Base-by-base conservation (phyloP, 2,797 vertebrate genomes). In the Rhinophrynus dorsalis region DNA sequence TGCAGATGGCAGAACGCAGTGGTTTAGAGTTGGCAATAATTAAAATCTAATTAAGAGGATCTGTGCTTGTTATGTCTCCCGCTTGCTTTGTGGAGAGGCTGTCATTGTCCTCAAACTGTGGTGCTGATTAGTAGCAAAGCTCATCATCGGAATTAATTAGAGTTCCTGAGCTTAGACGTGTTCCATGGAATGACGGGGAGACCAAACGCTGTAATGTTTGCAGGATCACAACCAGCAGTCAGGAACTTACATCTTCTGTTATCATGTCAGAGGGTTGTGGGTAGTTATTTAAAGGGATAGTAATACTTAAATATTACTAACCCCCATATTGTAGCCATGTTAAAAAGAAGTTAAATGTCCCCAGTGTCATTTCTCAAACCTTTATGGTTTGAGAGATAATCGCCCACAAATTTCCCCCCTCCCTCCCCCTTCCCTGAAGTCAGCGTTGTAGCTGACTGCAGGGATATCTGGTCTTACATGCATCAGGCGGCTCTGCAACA, bases 21-120 rank as follows among this genome's bases (percentile, higher is more conserved):
- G 47, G 37, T 37, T 55, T 40, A 26, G 48, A 64, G 40, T 51
- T 64, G 60, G 30, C 60, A 71, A 71, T 63, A 71, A 71, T 71
- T 71, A 71, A 71, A 71, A 48, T 64, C 68, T 71, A 71, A 71
- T 71, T 71, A 71, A 57, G 68, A 30, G 9, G 60, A 64, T 57
- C 51, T 71, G 59, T 56, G 52, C 60, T 57, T 57, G 68, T 71
- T 71, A 64, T 48, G 60, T 62, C 59, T 64, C 59, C 59, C 59
- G 60, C 68, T 54, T 56, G 68, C 42, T 63, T 57, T 71, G 59
- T 62, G 15, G 51, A 51, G 68, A 56, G 50, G 38, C 60, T 29
- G 60, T 63, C 51, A 64, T 71, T 71, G 68, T 71, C 54, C 55
- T 64, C 68, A 71, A 48, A 71, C 59, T 63, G 68, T 55, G 68